phyloP scores from a whole-genome alignment of 2,797 vertebrate species.

The Corythornis leucogaster region DNA sequence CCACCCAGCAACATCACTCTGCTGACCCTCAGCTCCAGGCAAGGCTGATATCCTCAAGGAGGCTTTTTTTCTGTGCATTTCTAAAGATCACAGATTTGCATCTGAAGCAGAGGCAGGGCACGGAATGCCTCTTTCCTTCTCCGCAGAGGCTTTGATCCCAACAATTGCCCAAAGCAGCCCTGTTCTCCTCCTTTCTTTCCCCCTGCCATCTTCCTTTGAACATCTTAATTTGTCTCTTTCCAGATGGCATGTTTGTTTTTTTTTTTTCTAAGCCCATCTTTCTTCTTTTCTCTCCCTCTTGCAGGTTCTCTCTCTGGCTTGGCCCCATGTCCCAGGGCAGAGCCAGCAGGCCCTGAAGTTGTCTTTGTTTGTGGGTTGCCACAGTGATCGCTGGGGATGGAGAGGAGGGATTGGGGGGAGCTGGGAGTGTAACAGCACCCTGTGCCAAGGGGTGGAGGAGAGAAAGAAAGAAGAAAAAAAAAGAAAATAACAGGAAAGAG shows the following conservation, averaged over 20 bases:
- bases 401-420: neutral
- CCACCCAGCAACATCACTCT: neutral
- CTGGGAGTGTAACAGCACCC: neutral
- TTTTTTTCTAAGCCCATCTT: constrained; percentile 22
- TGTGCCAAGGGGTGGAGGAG: constrained; percentile 41
- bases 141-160: constrained; percentile 45
- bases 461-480: neutral
- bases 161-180: constrained; percentile 25
- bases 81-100: constrained; percentile 60
- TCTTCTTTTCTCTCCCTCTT: constrained; percentile 42
- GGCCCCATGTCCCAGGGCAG: neutral
- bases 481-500: neutral
- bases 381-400: constrained; percentile 14
- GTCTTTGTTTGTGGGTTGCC: constrained; percentile 46
- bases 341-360: constrained; percentile 19
- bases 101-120: constrained; percentile 59
- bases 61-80: constrained; percentile 25
- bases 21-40: neutral
- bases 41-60: neutral
- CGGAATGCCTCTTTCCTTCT: constrained; percentile 39
- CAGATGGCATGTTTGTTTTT: neutral
- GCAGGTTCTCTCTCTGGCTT: constrained; percentile 23
- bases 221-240: constrained; percentile 65
- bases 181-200: constrained; percentile 20
- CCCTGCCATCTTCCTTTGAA: constrained; percentile 62